Evolutionary conservation across 1,140 invertebrate genomes (phyloP).

Genomic region (Achroia grisella): DNA sequence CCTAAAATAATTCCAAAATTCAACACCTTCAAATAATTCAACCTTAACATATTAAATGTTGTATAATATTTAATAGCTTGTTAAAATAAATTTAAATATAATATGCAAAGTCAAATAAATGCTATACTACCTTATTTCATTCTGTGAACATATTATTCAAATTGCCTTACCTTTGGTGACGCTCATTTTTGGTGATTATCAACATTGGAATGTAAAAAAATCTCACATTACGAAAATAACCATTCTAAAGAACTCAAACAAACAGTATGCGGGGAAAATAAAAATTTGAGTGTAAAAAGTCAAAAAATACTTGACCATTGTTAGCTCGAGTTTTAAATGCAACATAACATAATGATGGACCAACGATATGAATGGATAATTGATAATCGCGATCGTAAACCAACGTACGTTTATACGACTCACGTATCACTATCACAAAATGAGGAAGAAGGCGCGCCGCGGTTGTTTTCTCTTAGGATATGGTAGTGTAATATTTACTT

Average conservation of each 20-base stretch:
- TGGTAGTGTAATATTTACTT: conserved; percentile 76
- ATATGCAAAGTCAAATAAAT: conserved; percentile 73
- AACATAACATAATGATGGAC: conserved; percentile 60
- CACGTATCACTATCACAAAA: conserved; percentile 11
- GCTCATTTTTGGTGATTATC: conserved; percentile 43
- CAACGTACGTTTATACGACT: conserved; percentile 11
- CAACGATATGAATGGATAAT: conserved; percentile 17
- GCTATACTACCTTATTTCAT: conserved; percentile 70
- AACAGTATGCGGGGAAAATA: conserved; percentile 32
- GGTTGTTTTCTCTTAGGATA: conserved; percentile 61
- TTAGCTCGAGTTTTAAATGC: conserved; percentile 68
- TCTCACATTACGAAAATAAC: conserved; percentile 48
- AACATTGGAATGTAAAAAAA: conserved; percentile 58
- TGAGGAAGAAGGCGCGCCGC: conserved; percentile 24
- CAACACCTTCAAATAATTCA: too few species aligned
- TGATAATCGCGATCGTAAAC: conserved; percentile 29
- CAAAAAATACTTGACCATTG: conserved; percentile 74
- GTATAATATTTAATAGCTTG: too few species aligned
- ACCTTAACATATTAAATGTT: too few species aligned
- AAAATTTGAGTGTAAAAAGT: conserved; percentile 75
- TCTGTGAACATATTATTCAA: conserved; percentile 46
- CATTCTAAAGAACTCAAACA: conserved; percentile 48
- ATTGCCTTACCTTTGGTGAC: conserved; percentile 62
- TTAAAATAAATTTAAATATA: conserved; percentile 23
- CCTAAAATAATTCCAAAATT: conserved; percentile 4